Base-by-base conservation (phyloP, 2,888 invertebrate genomes). In the Gymnosoma rotundatum region DNA sequence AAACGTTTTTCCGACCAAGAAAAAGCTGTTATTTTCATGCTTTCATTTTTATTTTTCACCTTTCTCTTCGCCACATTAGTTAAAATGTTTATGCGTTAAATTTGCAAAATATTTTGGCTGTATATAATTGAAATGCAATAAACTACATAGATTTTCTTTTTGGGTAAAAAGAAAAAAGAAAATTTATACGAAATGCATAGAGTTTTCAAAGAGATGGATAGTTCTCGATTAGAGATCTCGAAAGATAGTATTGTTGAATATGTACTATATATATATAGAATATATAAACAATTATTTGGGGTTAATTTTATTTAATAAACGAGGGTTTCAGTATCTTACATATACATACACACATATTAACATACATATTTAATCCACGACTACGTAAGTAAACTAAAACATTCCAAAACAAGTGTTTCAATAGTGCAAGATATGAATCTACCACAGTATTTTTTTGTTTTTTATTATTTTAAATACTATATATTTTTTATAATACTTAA, bases 1-100 rank as follows among this genome's bases (percentile, higher is more conserved):
- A 92, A 91, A 86, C 90, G 91, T 54, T 89, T 91, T 73, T 90
- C 90, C 61, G 92, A 92, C 87, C 91, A 91, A 81, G 90, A 92
- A 83, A 92, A 92, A 87, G 92, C 92, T 48, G 90, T 91, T 56
- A 89, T 91, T 82, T 89, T 90, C 86, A 91, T 92, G 88, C 88
- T 92, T 86, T 91, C 91, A 83, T 92, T 92, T 87, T 88, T 92
- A 75, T 89, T 92, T 79, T 88, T 90, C 69, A 91, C 92, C 42
- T 90, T 91, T 78, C 86, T 91, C 85, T 91, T 91, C 76, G 91
- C 92, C 81, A 90, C 91, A 86, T 86, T 92, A 80, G 91, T 92
- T 83, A 90, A 91, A 86, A 91, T 91, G 91, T 88, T 90, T 86
- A 90, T 89, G 89, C 88, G 89, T 84, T 90, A 89, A 78, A 88